Evolutionary conservation across 2,797 vertebrate species (phyloP), one percentile per base, ranked within the genome.

Genomic region (Sus cebifrons): DNA sequence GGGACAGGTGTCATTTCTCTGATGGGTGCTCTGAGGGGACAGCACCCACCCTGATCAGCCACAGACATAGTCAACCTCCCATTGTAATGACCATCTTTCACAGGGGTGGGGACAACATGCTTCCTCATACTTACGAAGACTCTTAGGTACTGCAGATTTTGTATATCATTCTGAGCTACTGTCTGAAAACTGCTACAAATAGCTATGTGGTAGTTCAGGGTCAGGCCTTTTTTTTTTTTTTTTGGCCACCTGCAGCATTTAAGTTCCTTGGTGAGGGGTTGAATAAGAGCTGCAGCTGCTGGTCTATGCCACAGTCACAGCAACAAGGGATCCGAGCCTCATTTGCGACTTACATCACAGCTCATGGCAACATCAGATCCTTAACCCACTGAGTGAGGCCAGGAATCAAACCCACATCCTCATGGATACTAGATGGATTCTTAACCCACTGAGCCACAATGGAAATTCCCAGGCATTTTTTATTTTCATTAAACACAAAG

Each of bases 401-500:
- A 49, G 44, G 44, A 10, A 49, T 49, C 1, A 10, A 49, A 49
- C 44, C 44, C 44, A 10, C 44, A 49, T 49, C 44, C 44, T 49
- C 44, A 49, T 6, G 44, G 44, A 49, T 49, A 49, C 44, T 49
- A 49, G 44, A 7, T 10, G 44, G 44, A 49, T 49, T 49, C 44
- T 49, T 49, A 49, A 49, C 44, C 44, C 44, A 49, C 44, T 49
- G 44, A 49, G 9, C 44, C 44, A 49, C 44, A 49, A 49, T 10
- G 44, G 44, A 6, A 10, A 49, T 10, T 49, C 44, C 44, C 44
- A 49, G 95, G 73, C 1, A 21, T 7, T 32, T 86, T 73, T 75
- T 36, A 86, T n/a, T 70, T 94, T 86, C 92, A 74, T 11, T 77
- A 82, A 89, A 74, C 9, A 11, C n/a, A 73, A 49, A 89, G 44